phyloP scores from a whole-genome alignment of 1,140 invertebrate genomes.

The Macrosteles quadrilineatus region DNA sequence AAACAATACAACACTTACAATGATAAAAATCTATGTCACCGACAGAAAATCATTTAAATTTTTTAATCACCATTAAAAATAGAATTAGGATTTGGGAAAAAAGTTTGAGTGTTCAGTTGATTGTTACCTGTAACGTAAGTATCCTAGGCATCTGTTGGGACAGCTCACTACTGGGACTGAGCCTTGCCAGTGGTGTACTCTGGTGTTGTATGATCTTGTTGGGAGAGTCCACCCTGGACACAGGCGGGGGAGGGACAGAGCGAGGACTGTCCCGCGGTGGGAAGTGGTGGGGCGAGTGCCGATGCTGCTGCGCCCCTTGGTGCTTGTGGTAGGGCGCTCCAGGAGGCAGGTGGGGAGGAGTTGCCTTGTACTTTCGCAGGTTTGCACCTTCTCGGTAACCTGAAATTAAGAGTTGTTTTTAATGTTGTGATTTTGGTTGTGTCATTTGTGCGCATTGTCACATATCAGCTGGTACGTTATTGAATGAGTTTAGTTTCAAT shows the following conservation, averaged over 20 bases:
- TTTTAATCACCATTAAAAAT: too few species aligned
- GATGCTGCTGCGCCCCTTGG: slow-evolving; percentile 62
- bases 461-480: too few species aligned
- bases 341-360: slow-evolving; percentile 64
- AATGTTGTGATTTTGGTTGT: too few species aligned
- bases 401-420: too few species aligned
- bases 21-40: too few species aligned
- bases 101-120: too few species aligned
- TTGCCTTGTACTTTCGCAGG: slow-evolving; percentile 82
- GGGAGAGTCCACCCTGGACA: slow-evolving; percentile 49
- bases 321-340: slow-evolving; percentile 75
- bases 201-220: slow-evolving; percentile 67
- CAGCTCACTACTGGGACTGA: slow-evolving; percentile 89
- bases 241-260: slow-evolving; percentile 64
- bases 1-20: too few species aligned
- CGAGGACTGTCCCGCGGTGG: slow-evolving; percentile 54
- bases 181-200: slow-evolving; percentile 83
- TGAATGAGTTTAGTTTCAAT: too few species aligned
- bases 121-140: slow-evolving; percentile 64
- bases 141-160: slow-evolving; percentile 89
- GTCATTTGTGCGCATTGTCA: too few species aligned
- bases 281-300: slow-evolving; percentile 71
- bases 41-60: too few species aligned
- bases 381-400: slow-evolving; percentile 75
- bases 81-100: too few species aligned